A percentile compares a stretch with the other conserved stretches of the same genome.
These are phyloP conservation scores for Blennius ocellaris DNA, from an alignment of 2,113 vertebrate genomes.

Conservation along the genomic window DNA sequence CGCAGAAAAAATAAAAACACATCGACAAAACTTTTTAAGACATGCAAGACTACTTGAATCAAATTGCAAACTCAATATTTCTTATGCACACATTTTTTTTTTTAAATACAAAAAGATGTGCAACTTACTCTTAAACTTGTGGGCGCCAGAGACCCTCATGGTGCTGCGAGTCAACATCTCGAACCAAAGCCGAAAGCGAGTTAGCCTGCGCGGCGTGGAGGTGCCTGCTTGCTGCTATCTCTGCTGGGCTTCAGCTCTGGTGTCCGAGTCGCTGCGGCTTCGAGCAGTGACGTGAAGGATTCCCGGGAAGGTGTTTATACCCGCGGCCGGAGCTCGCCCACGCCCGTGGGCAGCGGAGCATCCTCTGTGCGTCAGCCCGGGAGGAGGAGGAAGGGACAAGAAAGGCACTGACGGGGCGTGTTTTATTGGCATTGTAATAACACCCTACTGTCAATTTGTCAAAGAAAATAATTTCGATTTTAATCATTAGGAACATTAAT, in stretches of 20 bases:
- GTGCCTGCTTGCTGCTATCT: conserved; percentile 87
- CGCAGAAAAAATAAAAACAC: no score
- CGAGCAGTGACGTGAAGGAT: conserved; percentile 62
- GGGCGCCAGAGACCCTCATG: conserved; percentile 56
- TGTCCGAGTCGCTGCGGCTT: conserved; percentile 68
- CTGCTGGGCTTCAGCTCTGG: conserved; percentile 82
- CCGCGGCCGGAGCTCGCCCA: conserved; percentile 63
- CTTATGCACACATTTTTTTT: no score
- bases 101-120: no score
- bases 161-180: conserved; percentile 78
- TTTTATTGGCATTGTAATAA: conserved; percentile 10
- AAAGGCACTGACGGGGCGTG: conserved; percentile 59
- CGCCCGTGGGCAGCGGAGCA: conserved; percentile 74
- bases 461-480: background rate
- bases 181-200: conserved; percentile 86
- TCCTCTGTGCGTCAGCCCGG: conserved; percentile 75
- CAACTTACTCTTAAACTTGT: conserved; percentile 82
- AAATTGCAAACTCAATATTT: no score
- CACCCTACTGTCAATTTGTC: background rate
- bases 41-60: no score
- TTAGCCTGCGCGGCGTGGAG: conserved; percentile 81
- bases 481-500: no score
- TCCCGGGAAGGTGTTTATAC: conserved; percentile 72
- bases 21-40: no score
- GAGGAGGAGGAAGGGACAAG: conserved; percentile 72